Conservation (phyloP, 2,113 vertebrate genomes). For the Ceyx melanurus region DNA sequence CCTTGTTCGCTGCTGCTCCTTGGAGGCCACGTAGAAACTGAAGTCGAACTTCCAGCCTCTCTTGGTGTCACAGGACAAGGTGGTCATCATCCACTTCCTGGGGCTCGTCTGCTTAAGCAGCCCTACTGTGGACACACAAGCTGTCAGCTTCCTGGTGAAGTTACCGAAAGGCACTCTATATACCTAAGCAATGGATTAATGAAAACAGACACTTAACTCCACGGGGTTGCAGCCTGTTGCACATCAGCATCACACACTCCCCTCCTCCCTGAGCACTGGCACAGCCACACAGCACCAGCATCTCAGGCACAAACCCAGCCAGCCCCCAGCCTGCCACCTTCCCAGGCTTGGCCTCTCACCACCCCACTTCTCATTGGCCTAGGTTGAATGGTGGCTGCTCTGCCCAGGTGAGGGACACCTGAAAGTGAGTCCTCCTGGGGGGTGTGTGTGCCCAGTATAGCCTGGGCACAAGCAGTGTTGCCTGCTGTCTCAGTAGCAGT, state of each 20-base stretch:
- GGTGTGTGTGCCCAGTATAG: not conserved
- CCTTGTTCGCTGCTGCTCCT: conserved; percentile 87
- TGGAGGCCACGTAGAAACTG: conserved; percentile 89
- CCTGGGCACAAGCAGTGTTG: not conserved
- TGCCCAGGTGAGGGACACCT: not conserved
- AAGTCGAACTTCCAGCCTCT: conserved; percentile 93
- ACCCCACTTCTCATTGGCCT: not conserved
- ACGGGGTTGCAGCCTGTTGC: conserved; percentile 45
- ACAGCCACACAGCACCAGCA: not conserved
- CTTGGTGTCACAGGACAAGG: conserved; percentile 83
- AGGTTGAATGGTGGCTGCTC: not conserved
- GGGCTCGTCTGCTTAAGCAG: conserved; percentile 83
- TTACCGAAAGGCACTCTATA: conserved; percentile 91
- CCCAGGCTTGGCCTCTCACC: not conserved
- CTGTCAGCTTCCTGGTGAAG: conserved; percentile 94
- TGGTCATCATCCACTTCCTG: conserved; percentile 94
- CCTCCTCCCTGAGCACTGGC: conserved; percentile 28
- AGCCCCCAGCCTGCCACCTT: not conserved
- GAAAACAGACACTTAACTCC: conserved; percentile 83
- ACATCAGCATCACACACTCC: conserved; percentile 41
- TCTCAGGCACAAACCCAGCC: not conserved
- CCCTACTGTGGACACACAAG: conserved; percentile 94
- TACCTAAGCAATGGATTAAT: conserved; percentile 87
- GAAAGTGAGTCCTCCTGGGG: not conserved
- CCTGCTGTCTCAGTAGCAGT: not conserved